phyloP scores from a whole-genome alignment of 30 jellyfish, hydroid and myxozoan species.

The Pseudorhiza aurosa region DNA sequence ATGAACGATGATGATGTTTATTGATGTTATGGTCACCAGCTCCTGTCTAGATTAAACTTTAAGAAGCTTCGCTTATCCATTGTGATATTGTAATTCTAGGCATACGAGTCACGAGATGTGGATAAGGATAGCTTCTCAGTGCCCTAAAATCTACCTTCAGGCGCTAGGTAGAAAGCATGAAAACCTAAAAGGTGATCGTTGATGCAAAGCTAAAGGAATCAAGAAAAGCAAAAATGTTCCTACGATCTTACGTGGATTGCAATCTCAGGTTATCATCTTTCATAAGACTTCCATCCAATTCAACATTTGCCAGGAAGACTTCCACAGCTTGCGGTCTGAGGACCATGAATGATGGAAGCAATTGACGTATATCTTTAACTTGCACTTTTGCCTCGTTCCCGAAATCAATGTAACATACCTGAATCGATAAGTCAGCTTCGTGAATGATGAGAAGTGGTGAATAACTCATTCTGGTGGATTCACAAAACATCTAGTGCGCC shows the following conservation, averaged over 20 bases:
- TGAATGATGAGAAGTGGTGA: not conserved
- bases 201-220: too few relatives aligned
- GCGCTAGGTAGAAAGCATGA: too few relatives aligned
- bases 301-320: constrained; percentile 59
- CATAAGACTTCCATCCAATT: constrained; percentile 17
- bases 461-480: not conserved
- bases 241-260: constrained; percentile 1
- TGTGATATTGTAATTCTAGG: too few relatives aligned
- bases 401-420: constrained; percentile 82
- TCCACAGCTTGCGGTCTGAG: constrained; percentile 86
- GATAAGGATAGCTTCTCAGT: too few relatives aligned
- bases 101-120: too few relatives aligned
- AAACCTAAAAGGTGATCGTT: too few relatives aligned
- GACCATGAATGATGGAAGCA: constrained; percentile 67
- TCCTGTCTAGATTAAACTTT: too few relatives aligned
- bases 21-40: too few relatives aligned
- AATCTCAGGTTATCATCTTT: not conserved
- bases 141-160: too few relatives aligned
- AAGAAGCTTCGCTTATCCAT: too few relatives aligned
- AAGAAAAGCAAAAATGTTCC: too few relatives aligned
- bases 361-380: constrained; percentile 48
- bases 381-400: constrained; percentile 80
- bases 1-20: too few relatives aligned
- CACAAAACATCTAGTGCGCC: not conserved
- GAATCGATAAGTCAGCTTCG: not conserved